A percentile compares a stretch with the other conserved stretches of the same genome.
These are phyloP conservation scores for Campylorhamphus procurvoides DNA, from an alignment of 2,113 vertebrate genomes.

Conservation along the genomic window DNA sequence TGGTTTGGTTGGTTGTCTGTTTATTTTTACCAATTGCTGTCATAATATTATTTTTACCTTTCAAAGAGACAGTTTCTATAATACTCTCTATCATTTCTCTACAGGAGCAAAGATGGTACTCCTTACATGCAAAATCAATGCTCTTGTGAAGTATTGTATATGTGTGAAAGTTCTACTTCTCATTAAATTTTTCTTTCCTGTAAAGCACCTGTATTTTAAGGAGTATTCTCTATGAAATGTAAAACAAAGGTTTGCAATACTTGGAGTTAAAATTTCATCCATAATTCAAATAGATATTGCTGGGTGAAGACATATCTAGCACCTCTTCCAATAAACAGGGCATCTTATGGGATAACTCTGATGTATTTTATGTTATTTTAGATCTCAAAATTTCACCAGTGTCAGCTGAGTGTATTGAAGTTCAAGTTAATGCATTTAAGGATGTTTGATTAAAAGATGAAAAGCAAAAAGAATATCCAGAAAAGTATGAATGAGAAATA, in stretches of 20 bases:
- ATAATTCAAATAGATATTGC: background rate
- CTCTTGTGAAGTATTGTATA: background rate
- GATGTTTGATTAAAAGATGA: background rate
- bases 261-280: background rate
- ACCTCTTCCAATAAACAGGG: background rate
- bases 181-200: background rate
- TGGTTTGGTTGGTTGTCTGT: too few relatives aligned
- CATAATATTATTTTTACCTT: background rate
- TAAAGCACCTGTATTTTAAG: background rate
- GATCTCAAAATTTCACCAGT: background rate
- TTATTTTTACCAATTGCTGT: background rate
- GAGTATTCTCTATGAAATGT: background rate
- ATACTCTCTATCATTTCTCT: background rate
- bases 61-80: background rate
- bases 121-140: background rate
- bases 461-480: background rate
- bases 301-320: background rate
- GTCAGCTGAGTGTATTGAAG: background rate
- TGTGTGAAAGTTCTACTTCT: background rate
- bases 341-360: background rate
- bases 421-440: background rate
- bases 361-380: background rate
- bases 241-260: background rate
- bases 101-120: background rate
- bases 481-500: background rate